A percentile compares a stretch with the other conserved stretches of the same genome.
phyloP scores from a whole-genome alignment of 2,888 invertebrate species.

The Sinhomidia bicolor region DNA sequence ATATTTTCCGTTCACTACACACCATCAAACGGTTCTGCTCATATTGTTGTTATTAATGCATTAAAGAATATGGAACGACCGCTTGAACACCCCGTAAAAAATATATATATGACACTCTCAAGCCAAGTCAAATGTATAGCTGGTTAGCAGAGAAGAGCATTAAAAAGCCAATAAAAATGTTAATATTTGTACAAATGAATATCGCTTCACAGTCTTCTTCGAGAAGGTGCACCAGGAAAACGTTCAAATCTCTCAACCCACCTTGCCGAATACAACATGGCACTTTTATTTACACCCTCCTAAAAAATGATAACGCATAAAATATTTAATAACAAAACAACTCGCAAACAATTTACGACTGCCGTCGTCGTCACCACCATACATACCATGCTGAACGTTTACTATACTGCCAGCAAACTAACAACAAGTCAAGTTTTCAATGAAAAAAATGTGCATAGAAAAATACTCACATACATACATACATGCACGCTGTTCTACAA shows the following conservation, averaged over 20 bases:
- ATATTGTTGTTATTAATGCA: neutral
- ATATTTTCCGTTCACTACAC: too few species aligned
- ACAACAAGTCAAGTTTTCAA: too few species aligned
- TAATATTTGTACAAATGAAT: neutral
- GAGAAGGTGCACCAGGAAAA: neutral
- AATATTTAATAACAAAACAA: too few species aligned
- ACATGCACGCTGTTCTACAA: too few species aligned
- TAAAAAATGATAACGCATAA: neutral
- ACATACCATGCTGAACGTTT: neutral
- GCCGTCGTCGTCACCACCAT: neutral
- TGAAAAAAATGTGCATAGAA: too few species aligned
- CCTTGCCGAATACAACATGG: neutral
- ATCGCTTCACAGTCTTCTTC: too few species aligned
- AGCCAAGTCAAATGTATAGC: neutral
- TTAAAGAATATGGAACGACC: too few species aligned
- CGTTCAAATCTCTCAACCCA: neutral
- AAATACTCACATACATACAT: too few species aligned
- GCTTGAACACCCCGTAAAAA: neutral
- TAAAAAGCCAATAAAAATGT: conserved; percentile 1
- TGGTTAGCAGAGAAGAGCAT: neutral
- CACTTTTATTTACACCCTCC: neutral
- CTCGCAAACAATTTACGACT: too few species aligned
- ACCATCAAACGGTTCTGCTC: too few species aligned
- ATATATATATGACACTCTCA: neutral
- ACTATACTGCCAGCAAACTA: too few species aligned